Evolutionary conservation across 1,140 invertebrate species (phyloP).

Genomic region (Diuraphis noxia): DNA sequence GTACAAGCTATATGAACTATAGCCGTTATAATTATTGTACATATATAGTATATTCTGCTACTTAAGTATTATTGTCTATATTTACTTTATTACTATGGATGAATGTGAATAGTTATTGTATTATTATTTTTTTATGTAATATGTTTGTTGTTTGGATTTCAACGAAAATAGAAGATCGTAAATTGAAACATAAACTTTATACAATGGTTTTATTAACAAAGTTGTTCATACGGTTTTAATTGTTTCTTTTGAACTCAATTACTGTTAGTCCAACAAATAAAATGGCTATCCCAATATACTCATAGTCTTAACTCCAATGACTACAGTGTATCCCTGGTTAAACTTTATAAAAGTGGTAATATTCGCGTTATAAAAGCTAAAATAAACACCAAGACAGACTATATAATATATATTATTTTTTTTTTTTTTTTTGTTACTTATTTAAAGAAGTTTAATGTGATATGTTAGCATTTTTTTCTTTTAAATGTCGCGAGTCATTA

Average conservation of each 20-base stretch:
- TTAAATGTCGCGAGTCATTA: conserved; percentile 27
- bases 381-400: conserved; percentile 13
- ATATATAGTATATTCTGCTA: not conserved
- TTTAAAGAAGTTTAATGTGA: not conserved
- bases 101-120: not conserved
- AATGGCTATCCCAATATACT: not conserved
- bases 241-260: conserved; percentile 17
- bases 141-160: not conserved
- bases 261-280: conserved; percentile 31
- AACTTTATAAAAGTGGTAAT: conserved; percentile 26
- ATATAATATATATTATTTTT: not conserved
- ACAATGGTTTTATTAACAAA: conserved; percentile 9
- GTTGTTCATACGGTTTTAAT: not conserved
- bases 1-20: too few relatives aligned
- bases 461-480: conserved; percentile 28
- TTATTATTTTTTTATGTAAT: not conserved
- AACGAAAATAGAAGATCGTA: not conserved
- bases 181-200: not conserved
- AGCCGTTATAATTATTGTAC: too few relatives aligned
- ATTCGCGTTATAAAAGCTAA: not conserved
- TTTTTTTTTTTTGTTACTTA: not conserved
- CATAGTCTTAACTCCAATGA: not conserved
- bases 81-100: not conserved
- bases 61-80: not conserved
- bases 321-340: not conserved